Evolutionary conservation across 1,140 invertebrate species (phyloP), one percentile per base, ranked within the genome.

Genomic region (Drosophila baimaii): DNA sequence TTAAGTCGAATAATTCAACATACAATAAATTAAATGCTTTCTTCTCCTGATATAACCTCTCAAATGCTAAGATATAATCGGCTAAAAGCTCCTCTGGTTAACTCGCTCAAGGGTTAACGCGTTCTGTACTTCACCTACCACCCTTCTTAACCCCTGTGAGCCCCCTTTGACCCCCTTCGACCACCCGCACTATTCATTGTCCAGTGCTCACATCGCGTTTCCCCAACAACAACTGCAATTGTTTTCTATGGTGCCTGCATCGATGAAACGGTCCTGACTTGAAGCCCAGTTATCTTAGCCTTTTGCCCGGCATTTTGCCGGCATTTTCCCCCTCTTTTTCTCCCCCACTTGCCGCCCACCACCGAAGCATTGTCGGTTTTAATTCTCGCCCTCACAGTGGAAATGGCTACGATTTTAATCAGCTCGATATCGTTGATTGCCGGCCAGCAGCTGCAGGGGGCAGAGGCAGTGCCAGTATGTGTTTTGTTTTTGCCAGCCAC

Each of bases 341-440:
- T 35, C 52, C 2, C 15, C 15, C 19, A 1, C 10, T 43, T 41
- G 31, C 51, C 23, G 17, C 7, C 37, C 9, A 12, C 35, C 21
- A 15, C 46, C 15, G 19, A 17, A 44, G 61, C 47, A 43, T 52
- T 41, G 56, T 55, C 56, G 65, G 43, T 70, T 81, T 85, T 85
- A 74, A 86, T 81, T 85, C 75, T 46, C 82, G 27, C 65, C 64
- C 64, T 58, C 35, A 8, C 64, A 29, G 52, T 57, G 47, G 62
- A 74, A 68, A 69, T 81, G 59, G 65, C 62, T 72, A 70, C 62
- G 82, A 85, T 86, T 85, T 85, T 85, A 85, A 85, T 85, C 82
- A 85, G 82, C 63, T 59, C 70, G 62, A 62, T 75, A 81, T 72
- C 75, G 78, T 68, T 79, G 82, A 86, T 78, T 78, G 77, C 66